Evolutionary conservation across 2,797 vertebrate genomes (phyloP).

Genomic region (Cirrhinus mrigala): DNA sequence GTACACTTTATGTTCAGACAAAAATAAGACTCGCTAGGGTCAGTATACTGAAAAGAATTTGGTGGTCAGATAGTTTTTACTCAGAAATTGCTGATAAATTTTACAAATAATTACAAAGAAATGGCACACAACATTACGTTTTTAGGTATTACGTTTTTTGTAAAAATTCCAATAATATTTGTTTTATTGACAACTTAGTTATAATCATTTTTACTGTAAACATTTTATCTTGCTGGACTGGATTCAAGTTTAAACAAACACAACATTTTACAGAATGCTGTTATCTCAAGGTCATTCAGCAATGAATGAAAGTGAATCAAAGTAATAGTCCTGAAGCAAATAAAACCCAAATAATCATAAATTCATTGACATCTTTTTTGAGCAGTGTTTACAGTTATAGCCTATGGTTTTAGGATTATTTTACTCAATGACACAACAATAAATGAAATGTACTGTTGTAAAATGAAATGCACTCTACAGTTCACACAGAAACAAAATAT

Average conservation of each 20-base stretch:
- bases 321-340: not conserved
- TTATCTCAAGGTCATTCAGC: not conserved
- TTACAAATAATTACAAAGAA: not conserved
- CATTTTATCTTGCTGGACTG: too few relatives aligned
- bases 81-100: not conserved
- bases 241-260: not conserved
- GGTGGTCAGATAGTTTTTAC: not conserved
- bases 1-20: not conserved
- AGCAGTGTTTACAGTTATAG: not conserved
- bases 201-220: not conserved
- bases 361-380: not conserved
- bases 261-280: not conserved
- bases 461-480: not conserved
- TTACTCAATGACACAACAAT: not conserved
- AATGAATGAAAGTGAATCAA: not conserved
- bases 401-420: not conserved
- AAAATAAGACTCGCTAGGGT: not conserved
- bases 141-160: not conserved
- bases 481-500: not conserved
- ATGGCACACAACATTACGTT: not conserved
- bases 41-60: not conserved
- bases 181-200: too few relatives aligned
- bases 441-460: not conserved
- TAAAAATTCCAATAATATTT: not conserved
- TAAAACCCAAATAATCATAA: not conserved